Base-by-base conservation (phyloP, 2,888 invertebrate genomes). In the Carcina quercana region DNA sequence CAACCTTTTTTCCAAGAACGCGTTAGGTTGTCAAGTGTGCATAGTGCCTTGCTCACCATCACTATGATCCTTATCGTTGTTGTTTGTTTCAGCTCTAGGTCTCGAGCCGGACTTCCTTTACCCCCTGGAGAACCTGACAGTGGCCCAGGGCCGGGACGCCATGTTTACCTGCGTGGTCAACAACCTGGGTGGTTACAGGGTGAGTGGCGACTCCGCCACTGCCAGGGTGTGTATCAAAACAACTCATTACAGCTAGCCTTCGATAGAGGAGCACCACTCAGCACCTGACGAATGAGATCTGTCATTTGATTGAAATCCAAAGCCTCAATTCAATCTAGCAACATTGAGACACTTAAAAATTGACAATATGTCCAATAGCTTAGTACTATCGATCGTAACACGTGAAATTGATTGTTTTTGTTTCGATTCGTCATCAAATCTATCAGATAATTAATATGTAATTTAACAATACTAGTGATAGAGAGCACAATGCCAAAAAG, bases 131-230 rank as follows among this genome's bases (percentile, higher is more conserved):
- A 93, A 93, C 86, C 88, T 93, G 76, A 93, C 93, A 46, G 91
- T 93, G 58, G 88, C 92, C 43, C 91, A 92, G 74, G 93, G 93
- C 43, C 86, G 92, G 54, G 93, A 93, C 83, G 93, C 93, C 53
- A 90, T 91, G 69, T 92, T 93, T 84, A 92, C 92, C 50, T 93
- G 93, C 69, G 91, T 92, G 65, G 93, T 93, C 63, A 92, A 92
- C 86, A 91, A 93, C 87, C 88, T 93, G 69, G 90, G 90, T 61
- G 89, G 89, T 86, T 89, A 91, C 87, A 91, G 92, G 92, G 95
- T 95, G 94, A 94, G 94, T 94, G 92, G 92, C 87, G 91, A 91
- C 86, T 86, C 89, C 87, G 87, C 90, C 86, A 89, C 89, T 73
- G 90, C 91, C 87, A 91, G 91, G 92, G 92, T 92, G 91, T 91